Conservation (phyloP, 1,140 invertebrate species). For the Octopus sinensis region DNA sequence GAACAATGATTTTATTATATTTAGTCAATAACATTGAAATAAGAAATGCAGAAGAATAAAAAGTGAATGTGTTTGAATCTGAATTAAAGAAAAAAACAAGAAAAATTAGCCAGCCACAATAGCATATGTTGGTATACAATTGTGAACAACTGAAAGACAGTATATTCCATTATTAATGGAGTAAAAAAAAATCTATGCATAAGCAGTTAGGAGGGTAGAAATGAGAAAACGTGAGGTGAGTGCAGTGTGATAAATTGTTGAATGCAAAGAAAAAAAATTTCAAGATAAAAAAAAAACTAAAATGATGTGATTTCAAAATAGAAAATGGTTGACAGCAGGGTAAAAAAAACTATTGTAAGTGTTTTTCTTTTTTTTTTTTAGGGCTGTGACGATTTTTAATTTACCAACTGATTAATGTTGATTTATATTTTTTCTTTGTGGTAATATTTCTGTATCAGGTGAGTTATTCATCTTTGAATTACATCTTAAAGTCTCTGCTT, state of each 20-base stretch:
- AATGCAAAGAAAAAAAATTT: constrained; percentile 3
- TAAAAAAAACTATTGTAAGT: not conserved
- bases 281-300: not conserved
- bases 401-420: too few species aligned
- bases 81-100: too few species aligned
- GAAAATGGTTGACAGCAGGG: not conserved
- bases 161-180: too few species aligned
- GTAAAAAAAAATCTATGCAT: not conserved
- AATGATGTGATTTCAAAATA: not conserved
- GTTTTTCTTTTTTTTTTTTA: not conserved
- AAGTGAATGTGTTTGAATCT: too few species aligned
- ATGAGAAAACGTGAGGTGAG: not conserved
- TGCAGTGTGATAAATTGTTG: not conserved
- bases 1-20: too few species aligned
- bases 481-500: too few species aligned
- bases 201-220: not conserved
- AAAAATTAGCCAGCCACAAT: not conserved
- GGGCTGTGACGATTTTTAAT: not conserved
- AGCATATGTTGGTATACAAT: not conserved
- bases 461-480: too few species aligned
- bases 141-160: not conserved
- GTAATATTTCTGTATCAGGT: too few species aligned
- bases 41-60: too few species aligned
- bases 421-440: too few species aligned
- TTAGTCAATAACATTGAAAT: too few species aligned